Percentiles rank a stretch among this genome's conserved stretches.
Evolutionary conservation across 2,113 vertebrate species (phyloP).

Genomic region (Callithrix jacchus): DNA sequence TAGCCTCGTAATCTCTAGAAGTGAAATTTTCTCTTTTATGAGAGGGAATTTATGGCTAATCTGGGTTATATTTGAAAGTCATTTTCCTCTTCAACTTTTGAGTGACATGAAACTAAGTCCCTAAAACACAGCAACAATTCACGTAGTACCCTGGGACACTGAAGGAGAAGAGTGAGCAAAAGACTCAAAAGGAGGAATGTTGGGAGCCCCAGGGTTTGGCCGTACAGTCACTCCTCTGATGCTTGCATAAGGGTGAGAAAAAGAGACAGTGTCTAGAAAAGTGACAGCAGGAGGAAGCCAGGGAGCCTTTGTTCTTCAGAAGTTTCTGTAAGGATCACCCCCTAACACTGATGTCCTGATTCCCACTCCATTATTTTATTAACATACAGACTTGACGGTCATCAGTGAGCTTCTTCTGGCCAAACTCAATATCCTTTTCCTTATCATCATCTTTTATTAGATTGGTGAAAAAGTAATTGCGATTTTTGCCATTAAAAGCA

Average conservation of each 20-base stretch:
- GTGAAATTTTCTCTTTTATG: neutral
- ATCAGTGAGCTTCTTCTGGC: neutral
- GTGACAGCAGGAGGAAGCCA: neutral
- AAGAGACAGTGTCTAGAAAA: neutral
- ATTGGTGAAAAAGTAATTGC: no score
- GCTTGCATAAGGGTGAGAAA: neutral
- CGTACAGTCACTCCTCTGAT: neutral
- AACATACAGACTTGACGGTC: neutral
- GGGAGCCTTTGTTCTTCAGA: neutral
- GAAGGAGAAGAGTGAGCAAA: neutral
- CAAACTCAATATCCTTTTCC: neutral
- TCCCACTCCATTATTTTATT: neutral
- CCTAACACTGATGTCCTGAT: neutral
- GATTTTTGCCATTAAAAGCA: no score
- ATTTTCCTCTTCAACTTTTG: neutral
- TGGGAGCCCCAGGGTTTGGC: fast-evolving
- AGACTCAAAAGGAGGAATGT: neutral
- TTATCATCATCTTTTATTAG: neutral
- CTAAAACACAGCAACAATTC: neutral
- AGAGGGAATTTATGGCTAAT: neutral
- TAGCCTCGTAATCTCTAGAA: neutral
- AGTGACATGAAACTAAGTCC: neutral
- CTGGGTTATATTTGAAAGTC: neutral
- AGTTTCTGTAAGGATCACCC: neutral
- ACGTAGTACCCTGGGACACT: neutral